phyloP scores from a whole-genome alignment of 2,888 invertebrate species.

The Rhyacophila evoluta region DNA sequence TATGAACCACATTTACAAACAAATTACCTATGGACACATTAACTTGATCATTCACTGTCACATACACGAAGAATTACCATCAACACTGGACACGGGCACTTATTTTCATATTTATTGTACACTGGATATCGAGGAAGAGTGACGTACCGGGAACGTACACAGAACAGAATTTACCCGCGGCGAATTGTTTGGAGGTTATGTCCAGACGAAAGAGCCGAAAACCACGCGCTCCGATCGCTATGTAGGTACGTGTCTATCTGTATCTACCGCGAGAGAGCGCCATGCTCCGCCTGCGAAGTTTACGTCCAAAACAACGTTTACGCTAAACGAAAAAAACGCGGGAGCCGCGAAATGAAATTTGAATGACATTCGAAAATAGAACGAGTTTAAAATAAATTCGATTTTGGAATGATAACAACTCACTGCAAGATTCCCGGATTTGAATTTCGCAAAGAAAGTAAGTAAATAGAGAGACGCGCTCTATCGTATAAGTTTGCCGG shows the following conservation, averaged over 20 bases:
- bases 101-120: no score
- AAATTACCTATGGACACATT: no score
- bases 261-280: constrained; percentile 12
- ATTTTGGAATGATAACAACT: not conserved
- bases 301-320: not conserved
- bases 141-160: not conserved
- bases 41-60: no score
- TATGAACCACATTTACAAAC: no score
- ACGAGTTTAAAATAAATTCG: not conserved
- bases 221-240: constrained; percentile 1
- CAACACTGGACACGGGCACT: no score
- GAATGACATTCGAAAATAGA: not conserved
- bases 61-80: no score
- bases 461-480: constrained; percentile 1
- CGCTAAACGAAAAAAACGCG: not conserved
- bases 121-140: constrained; percentile 9
- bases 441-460: not conserved
- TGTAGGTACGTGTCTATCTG: constrained; percentile 18
- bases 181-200: constrained; percentile 12
- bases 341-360: not conserved
- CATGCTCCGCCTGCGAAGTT: not conserved
- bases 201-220: constrained; percentile 23
- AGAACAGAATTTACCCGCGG: not conserved
- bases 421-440: not conserved
- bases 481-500: not conserved